Evolutionary conservation across 2,888 invertebrate genomes (phyloP), one percentile per base, ranked within the genome.

Genomic region (Harpagoxenus sublaevis): DNA sequence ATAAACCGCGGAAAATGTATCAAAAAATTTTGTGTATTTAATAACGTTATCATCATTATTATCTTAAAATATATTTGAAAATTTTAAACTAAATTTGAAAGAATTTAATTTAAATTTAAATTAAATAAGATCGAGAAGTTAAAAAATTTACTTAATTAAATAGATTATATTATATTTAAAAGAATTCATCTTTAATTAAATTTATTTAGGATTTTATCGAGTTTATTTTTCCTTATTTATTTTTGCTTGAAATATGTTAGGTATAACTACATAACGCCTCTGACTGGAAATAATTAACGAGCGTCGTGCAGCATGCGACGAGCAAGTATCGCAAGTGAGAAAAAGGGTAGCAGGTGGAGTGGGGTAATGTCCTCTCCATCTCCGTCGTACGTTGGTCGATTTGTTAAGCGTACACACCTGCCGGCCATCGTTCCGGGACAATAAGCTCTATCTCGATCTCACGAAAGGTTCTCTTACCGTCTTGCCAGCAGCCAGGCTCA

Each of bases 401-500:
- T 93, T 93, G 93, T 93, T 93, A 93, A 88, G 88, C 91, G 90
- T 91, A 93, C 92, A 93, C 93, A 93, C 93, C 93, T 93, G 93
- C 93, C 90, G 75, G 90, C 88, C 90, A 89, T 91, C 91, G 91
- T 93, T 92, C 87, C 91, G 74, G 93, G 92, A 93, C 93, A 93
- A 93, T 93, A 92, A 92, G 90, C 92, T 90, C 92, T 93, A 93
- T 93, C 93, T 93, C 90, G 92, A 93, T 93, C 92, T 92, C 88
- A 60, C 85, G 86, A 87, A 89, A 90, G 92, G 90, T 92, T 92
- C 91, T 91, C 92, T 92, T 91, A 92, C 92, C 90, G 87, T 88
- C 84, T 89, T 82, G 89, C 88, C 89, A 89, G 90, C 89, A 89
- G 89, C 89, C 91, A 84, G 85, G 31, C 88, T 90, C 90, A 86